Evolutionary conservation across 2,888 invertebrate species (phyloP).

Genomic region (Athalia cordata): DNA sequence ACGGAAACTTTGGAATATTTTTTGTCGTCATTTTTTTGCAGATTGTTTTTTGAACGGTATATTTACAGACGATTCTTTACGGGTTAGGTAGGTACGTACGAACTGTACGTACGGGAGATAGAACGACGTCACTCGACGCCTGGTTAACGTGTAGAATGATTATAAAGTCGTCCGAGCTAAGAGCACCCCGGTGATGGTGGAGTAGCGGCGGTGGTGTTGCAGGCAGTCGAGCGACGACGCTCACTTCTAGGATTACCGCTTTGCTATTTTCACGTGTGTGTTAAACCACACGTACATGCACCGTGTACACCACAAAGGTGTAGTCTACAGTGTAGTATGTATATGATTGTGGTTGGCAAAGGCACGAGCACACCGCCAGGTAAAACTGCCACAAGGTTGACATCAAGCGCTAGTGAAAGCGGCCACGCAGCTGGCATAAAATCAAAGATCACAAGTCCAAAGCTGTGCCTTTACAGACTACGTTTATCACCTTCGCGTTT

Average conservation of each 20-base stretch:
- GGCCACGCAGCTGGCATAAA: conserved; percentile 42
- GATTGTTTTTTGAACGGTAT: too few relatives aligned
- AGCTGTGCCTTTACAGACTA: conserved; percentile 22
- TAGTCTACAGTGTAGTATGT: background rate
- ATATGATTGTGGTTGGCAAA: background rate
- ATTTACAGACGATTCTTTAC: too few relatives aligned
- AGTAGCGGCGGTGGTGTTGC: background rate
- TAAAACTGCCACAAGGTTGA: conserved; percentile 41
- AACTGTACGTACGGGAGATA: too few relatives aligned
- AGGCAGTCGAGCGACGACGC: too few relatives aligned
- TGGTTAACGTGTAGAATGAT: background rate
- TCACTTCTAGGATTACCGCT: too few relatives aligned
- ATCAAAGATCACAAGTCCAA: conserved; percentile 35
- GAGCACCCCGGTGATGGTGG: background rate
- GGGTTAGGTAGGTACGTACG: too few relatives aligned
- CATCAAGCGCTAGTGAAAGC: conserved; percentile 39
- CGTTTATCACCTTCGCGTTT: conserved; percentile 14
- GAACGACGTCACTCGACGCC: background rate
- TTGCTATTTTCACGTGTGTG: background rate
- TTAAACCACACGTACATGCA: background rate
- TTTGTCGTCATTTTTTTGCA: background rate
- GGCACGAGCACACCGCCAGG: conserved; percentile 17
- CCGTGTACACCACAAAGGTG: background rate
- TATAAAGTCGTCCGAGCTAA: background rate
- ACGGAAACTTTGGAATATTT: background rate